Evolutionary conservation across 1,140 invertebrate species (phyloP).

Genomic region (Diorhabda carinulata): DNA sequence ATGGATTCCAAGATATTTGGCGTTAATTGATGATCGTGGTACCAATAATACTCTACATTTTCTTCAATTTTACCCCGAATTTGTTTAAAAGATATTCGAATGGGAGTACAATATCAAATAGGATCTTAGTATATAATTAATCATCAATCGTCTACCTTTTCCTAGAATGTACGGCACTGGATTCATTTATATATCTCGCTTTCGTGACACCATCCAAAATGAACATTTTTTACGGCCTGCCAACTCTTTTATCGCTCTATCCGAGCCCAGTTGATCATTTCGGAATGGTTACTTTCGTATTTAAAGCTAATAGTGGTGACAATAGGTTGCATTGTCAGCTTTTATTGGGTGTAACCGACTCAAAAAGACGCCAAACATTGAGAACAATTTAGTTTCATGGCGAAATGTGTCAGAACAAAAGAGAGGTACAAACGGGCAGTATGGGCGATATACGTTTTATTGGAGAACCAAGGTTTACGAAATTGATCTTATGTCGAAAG

Average conservation of each 20-base stretch:
- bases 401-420: neutral
- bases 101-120: too few relatives aligned
- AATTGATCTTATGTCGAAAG: too few relatives aligned
- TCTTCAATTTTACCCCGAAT: too few relatives aligned
- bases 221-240: constrained; percentile 13
- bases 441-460: too few relatives aligned
- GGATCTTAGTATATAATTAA: too few relatives aligned
- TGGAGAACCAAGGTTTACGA: too few relatives aligned
- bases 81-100: too few relatives aligned
- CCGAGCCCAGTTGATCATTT: constrained; percentile 7
- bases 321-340: constrained; percentile 13
- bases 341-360: constrained; percentile 11
- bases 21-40: too few relatives aligned
- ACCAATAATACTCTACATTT: too few relatives aligned
- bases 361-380: constrained; percentile 8
- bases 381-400: neutral
- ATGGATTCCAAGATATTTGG: too few relatives aligned
- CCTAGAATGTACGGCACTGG: neutral
- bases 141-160: too few relatives aligned
- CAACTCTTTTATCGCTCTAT: constrained; percentile 9
- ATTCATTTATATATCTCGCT: neutral
- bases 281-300: constrained; percentile 14
- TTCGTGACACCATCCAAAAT: neutral
- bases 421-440: neutral
- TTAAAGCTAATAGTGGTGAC: constrained; percentile 14